phyloP scores from a whole-genome alignment of 2,888 invertebrate species.

The Coenonympha arcania region DNA sequence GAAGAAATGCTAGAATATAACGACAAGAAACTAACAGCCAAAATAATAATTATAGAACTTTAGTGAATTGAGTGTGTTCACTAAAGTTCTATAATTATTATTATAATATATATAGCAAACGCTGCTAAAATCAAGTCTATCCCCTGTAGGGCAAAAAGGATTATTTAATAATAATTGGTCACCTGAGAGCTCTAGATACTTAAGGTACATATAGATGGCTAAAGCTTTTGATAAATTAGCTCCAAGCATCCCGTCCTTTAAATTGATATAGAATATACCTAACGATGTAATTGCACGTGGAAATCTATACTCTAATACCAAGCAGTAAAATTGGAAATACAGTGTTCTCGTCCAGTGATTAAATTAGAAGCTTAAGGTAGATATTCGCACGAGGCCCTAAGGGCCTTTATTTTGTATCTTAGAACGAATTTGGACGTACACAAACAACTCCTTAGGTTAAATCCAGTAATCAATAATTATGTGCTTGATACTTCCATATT shows the following conservation, averaged over 20 bases:
- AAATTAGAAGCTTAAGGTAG: slow-evolving; percentile 8
- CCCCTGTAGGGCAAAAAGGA: no score
- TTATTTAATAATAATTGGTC: neutral
- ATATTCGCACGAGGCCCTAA: slow-evolving; percentile 15
- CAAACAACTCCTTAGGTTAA: no score
- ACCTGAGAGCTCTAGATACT: neutral
- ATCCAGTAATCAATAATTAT: no score
- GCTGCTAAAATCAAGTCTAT: no score
- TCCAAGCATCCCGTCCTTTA: neutral
- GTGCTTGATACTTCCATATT: no score
- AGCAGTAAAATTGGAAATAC: neutral
- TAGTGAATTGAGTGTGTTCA: no score
- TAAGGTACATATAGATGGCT: neutral
- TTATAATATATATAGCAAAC: no score
- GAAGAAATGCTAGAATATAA: no score
- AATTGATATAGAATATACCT: slow-evolving; percentile 5
- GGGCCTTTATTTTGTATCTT: slow-evolving; percentile 20
- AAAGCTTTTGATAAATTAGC: slow-evolving; percentile 5
- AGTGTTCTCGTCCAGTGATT: neutral
- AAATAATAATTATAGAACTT: no score
- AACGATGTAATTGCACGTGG: neutral
- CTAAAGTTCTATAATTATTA: no score
- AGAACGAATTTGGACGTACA: slow-evolving; percentile 18
- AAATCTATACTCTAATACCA: neutral
- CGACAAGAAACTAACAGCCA: no score